Percentiles rank a stretch among this genome's conserved stretches.
Evolutionary conservation across 2,797 vertebrate species (phyloP).

Genomic region (Dermochelys coriacea): DNA sequence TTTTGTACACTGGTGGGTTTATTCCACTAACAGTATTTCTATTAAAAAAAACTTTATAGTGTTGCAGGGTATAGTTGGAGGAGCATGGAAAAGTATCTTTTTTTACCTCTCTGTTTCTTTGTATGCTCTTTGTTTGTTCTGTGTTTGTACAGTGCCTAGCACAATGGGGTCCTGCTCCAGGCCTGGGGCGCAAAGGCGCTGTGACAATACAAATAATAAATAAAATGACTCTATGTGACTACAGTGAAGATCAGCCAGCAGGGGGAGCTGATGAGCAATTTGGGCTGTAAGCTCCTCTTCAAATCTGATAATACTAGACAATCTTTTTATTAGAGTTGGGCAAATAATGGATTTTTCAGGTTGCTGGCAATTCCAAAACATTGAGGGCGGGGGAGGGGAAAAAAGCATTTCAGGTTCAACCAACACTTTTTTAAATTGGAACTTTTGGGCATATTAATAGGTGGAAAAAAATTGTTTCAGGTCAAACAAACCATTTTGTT

Average conservation of each 20-base stretch:
- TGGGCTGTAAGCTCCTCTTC: not conserved
- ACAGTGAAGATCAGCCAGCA: rapidly evolving
- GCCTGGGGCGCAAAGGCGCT: not conserved
- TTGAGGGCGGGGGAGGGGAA: rapidly evolving
- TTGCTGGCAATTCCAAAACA: not conserved
- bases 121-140: not conserved
- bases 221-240: not conserved
- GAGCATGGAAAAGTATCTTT: not conserved
- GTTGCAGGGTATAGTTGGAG: not conserved
- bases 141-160: not conserved
- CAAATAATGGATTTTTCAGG: not conserved
- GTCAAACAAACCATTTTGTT: not conserved
- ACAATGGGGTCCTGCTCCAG: not conserved
- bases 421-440: not conserved
- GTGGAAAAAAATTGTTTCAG: not conserved
- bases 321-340: not conserved
- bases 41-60: not conserved
- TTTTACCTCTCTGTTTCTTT: not conserved
- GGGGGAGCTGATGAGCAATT: not conserved
- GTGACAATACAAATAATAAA: not conserved
- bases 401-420: not conserved
- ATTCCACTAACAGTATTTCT: not conserved
- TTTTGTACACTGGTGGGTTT: not conserved
- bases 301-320: not conserved
- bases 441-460: not conserved